Evolutionary conservation across 2,888 invertebrate genomes (phyloP).

Genomic region (Operophtera brumata): DNA sequence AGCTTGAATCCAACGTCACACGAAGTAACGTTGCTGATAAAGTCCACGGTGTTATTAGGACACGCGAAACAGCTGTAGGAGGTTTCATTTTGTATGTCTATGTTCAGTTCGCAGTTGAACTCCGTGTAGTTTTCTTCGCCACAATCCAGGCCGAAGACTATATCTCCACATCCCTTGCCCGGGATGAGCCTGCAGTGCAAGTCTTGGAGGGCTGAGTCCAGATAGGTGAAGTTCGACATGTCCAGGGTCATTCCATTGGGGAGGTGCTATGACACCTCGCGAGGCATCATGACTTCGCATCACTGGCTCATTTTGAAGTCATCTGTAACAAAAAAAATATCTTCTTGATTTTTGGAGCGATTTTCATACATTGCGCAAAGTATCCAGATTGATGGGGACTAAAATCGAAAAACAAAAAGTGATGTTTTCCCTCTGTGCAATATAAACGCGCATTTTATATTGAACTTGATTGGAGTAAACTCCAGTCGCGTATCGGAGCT

Average conservation of each 20-base stretch:
- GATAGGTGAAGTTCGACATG: constrained; percentile 63
- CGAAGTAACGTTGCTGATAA: constrained; percentile 55
- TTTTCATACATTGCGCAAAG: too few species aligned
- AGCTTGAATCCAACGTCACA: constrained; percentile 70
- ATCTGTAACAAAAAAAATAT: constrained; percentile 27
- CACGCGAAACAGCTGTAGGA: constrained; percentile 65
- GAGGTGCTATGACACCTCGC: constrained; percentile 57
- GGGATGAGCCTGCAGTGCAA: constrained; percentile 57
- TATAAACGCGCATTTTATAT: too few species aligned
- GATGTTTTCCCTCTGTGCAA: too few species aligned
- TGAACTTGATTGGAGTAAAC: too few species aligned
- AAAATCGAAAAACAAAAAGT: too few species aligned
- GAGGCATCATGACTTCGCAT: constrained; percentile 34
- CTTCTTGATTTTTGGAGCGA: neutral
- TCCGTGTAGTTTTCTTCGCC: constrained; percentile 40
- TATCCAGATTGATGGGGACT: too few species aligned
- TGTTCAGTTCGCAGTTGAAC: constrained; percentile 61
- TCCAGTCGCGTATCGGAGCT: too few species aligned
- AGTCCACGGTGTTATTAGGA: constrained; percentile 51
- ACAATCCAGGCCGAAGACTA: constrained; percentile 57
- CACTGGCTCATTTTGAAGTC: constrained; percentile 19
- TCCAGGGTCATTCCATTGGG: constrained; percentile 50
- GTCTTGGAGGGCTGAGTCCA: constrained; percentile 58
- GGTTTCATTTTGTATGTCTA: constrained; percentile 74
- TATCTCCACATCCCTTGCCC: constrained; percentile 52